Evolutionary conservation across 2,113 vertebrate genomes (phyloP).

Genomic region (Leptobrachium ailaonicum): DNA sequence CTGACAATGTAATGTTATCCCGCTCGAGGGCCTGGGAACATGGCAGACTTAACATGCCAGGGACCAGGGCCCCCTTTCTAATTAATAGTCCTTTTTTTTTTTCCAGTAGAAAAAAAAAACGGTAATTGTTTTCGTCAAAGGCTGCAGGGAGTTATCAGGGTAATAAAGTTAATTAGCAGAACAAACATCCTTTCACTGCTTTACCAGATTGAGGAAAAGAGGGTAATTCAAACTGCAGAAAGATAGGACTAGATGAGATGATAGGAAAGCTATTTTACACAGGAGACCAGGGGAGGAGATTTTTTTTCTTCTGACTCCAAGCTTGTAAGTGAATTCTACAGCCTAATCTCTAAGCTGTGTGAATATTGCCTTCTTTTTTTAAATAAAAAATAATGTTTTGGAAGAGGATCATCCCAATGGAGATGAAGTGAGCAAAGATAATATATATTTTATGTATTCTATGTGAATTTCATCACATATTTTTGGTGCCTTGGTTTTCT

Average conservation of each 20-base stretch:
- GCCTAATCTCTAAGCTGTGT: conserved; percentile 57
- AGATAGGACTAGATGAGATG: conserved; percentile 81
- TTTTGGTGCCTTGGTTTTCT: too few relatives aligned
- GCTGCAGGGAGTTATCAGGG: conserved; percentile 98
- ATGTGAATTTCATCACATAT: too few relatives aligned
- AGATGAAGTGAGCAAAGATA: too few relatives aligned
- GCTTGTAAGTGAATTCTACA: conserved; percentile 26
- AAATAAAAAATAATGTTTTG: too few relatives aligned
- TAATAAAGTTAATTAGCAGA: conserved; percentile 99
- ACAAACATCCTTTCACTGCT: conserved; percentile 92
- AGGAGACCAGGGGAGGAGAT: conserved; percentile 71
- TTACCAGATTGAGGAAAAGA: conserved; percentile 81
- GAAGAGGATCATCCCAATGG: too few relatives aligned
- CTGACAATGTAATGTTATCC: conserved; percentile 97
- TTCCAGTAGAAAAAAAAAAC: conserved; percentile 69
- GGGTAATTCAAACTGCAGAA: conserved; percentile 84
- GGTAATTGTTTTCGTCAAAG: conserved; percentile 99
- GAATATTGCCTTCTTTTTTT: background rate
- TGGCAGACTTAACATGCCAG: conserved; percentile 83
- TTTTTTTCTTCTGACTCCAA: conserved; percentile 58
- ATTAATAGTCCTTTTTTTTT: conserved; percentile 80
- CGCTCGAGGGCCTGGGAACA: conserved; percentile 89
- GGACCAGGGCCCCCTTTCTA: conserved; percentile 83
- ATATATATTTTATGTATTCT: too few relatives aligned
- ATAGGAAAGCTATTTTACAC: conserved; percentile 79